Conservation (phyloP, 1,140 invertebrate genomes). For the Goniozus legneri region DNA sequence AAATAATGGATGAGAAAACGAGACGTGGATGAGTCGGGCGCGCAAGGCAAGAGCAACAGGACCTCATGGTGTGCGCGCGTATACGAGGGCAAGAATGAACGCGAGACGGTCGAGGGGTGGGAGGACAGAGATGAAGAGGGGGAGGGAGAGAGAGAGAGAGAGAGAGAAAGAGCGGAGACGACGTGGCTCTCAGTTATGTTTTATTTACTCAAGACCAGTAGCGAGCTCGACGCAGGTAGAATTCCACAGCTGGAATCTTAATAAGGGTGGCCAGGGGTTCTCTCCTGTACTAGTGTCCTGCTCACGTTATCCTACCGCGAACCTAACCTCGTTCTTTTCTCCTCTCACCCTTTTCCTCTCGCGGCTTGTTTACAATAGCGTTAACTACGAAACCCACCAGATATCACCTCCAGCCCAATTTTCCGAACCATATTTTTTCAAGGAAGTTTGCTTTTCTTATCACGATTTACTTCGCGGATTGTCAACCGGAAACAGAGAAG, state of each 20-base stretch:
- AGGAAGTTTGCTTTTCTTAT: too few relatives aligned
- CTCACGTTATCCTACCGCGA: not conserved
- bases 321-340: not conserved
- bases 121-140: not conserved
- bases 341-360: conserved; percentile 9
- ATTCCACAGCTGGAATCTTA: conserved; percentile 55
- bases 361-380: too few relatives aligned
- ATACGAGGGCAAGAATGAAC: conserved; percentile 21
- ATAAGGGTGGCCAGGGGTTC: conserved; percentile 52
- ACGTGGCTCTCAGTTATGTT: conserved; percentile 46
- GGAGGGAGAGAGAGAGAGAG: conserved; percentile 6
- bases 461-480: too few relatives aligned
- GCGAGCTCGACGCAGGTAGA: conserved; percentile 50
- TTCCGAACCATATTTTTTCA: too few relatives aligned
- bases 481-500: too few relatives aligned
- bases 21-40: conserved; percentile 25
- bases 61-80: conserved; percentile 2
- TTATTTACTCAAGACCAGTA: conserved; percentile 56
- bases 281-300: conserved; percentile 30
- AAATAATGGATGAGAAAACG: conserved; percentile 43
- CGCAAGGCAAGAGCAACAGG: conserved; percentile 9
- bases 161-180: conserved; percentile 26
- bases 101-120: conserved; percentile 12
- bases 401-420: too few relatives aligned
- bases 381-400: too few relatives aligned